Conservation (phyloP, 2,888 invertebrate species). For the Trissolcus brochymenae region DNA sequence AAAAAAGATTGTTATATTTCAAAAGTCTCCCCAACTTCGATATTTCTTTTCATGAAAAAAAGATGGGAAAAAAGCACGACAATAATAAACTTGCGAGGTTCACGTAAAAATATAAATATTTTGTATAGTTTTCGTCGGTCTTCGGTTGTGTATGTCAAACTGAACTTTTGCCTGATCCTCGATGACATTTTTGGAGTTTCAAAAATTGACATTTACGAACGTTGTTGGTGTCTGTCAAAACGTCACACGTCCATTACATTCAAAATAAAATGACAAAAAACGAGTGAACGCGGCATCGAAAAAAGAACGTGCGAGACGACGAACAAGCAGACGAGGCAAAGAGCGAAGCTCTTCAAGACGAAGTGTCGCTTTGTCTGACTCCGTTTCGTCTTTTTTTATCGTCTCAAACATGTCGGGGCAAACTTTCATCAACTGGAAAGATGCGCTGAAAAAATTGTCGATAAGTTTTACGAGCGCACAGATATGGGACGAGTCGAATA, state of each 20-base stretch:
- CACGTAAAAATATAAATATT: too few relatives aligned
- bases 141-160: too few relatives aligned
- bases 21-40: too few relatives aligned
- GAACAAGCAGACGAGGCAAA: conserved; percentile 14
- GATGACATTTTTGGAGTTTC: conserved; percentile 2
- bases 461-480: conserved; percentile 17
- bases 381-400: conserved; percentile 15
- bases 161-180: neutral
- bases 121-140: too few relatives aligned
- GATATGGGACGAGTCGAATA: conserved; percentile 11
- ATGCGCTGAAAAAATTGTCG: conserved; percentile 19
- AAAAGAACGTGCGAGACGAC: conserved; percentile 13
- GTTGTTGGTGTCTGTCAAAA: conserved; percentile 5
- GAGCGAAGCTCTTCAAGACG: conserved; percentile 25
- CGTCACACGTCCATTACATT: conserved; percentile 8
- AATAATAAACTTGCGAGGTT: too few relatives aligned
- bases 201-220: neutral
- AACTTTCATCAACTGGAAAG: conserved; percentile 25
- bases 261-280: conserved; percentile 3
- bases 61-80: too few relatives aligned
- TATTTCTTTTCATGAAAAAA: too few relatives aligned
- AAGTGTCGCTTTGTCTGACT: conserved; percentile 27
- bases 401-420: conserved; percentile 17
- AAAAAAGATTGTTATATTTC: too few relatives aligned
- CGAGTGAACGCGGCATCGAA: neutral